Conservation (phyloP, 1,140 invertebrate genomes). For the Gryon sp. region DNA sequence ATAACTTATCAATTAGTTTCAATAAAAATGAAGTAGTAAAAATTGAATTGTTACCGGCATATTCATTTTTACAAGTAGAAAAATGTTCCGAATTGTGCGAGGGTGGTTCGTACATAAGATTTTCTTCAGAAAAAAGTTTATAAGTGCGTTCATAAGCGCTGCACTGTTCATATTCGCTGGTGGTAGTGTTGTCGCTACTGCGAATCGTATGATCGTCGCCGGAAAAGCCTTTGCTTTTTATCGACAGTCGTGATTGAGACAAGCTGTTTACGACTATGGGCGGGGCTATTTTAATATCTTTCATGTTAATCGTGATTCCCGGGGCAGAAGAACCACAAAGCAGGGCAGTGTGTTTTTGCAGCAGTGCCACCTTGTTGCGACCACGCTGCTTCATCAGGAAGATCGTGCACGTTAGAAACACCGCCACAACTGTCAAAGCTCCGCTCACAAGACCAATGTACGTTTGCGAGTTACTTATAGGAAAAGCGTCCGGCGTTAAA, state of each 20-base stretch:
- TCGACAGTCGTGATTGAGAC: conserved; percentile 78
- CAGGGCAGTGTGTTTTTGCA: conserved; percentile 85
- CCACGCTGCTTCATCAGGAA: conserved; percentile 86
- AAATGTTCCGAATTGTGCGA: conserved; percentile 59
- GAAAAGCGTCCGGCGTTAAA: conserved; percentile 83
- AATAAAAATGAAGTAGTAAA: not conserved
- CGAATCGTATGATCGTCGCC: conserved; percentile 56
- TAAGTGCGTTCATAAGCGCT: conserved; percentile 73
- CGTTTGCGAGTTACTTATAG: conserved; percentile 83
- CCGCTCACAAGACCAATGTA: conserved; percentile 91
- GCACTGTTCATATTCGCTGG: conserved; percentile 69
- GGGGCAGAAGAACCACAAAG: conserved; percentile 76
- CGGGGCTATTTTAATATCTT: conserved; percentile 82
- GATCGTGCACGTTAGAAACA: conserved; percentile 85
- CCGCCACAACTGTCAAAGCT: conserved; percentile 85
- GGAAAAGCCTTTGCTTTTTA: conserved; percentile 73
- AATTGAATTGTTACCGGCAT: conserved; percentile 64
- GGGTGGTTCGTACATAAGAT: conserved; percentile 61
- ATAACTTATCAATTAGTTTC: no score
- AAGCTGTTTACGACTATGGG: conserved; percentile 82
- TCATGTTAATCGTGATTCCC: conserved; percentile 84
- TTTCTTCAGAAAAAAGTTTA: conserved; percentile 72
- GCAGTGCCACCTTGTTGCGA: conserved; percentile 84
- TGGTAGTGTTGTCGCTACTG: conserved; percentile 63
- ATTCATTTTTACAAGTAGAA: conserved; percentile 67